phyloP scores from a whole-genome alignment of 2,888 invertebrate species.

The Caradrina kadenii region DNA sequence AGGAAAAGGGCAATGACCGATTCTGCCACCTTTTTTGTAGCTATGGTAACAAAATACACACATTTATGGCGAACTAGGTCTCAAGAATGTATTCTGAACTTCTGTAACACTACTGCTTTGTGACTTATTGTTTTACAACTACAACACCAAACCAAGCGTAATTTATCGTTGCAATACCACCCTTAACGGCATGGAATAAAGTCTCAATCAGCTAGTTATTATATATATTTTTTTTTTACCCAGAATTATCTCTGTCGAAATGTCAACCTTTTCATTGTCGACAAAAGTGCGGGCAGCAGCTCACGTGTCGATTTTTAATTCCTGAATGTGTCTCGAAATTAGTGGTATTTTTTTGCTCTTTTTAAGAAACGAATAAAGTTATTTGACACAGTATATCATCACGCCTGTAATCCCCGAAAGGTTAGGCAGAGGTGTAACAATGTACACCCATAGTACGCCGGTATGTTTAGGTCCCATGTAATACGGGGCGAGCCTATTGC shows the following conservation, averaged over 20 bases:
- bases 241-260: conserved; percentile 36
- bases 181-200: conserved; percentile 23
- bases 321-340: neutral
- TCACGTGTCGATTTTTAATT: conserved; percentile 9
- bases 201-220: conserved; percentile 18
- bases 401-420: too few relatives aligned
- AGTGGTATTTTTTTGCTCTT: neutral
- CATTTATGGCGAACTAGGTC: too few relatives aligned
- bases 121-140: conserved; percentile 34
- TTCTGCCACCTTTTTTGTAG: too few relatives aligned
- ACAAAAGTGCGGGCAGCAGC: conserved; percentile 21
- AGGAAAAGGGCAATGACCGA: too few relatives aligned
- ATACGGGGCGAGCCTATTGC: too few relatives aligned
- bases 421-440: too few relatives aligned
- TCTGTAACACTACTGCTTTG: conserved; percentile 1
- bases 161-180: conserved; percentile 18
- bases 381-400: too few relatives aligned
- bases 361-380: neutral
- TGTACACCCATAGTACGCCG: too few relatives aligned
- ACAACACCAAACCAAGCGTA: conserved; percentile 9
- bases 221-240: conserved; percentile 8
- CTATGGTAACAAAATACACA: too few relatives aligned
- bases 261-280: conserved; percentile 33
- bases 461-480: too few relatives aligned
- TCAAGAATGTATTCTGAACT: neutral